phyloP scores from a whole-genome alignment of 2,797 vertebrate species.

The Syngnathus rostellatus region DNA sequence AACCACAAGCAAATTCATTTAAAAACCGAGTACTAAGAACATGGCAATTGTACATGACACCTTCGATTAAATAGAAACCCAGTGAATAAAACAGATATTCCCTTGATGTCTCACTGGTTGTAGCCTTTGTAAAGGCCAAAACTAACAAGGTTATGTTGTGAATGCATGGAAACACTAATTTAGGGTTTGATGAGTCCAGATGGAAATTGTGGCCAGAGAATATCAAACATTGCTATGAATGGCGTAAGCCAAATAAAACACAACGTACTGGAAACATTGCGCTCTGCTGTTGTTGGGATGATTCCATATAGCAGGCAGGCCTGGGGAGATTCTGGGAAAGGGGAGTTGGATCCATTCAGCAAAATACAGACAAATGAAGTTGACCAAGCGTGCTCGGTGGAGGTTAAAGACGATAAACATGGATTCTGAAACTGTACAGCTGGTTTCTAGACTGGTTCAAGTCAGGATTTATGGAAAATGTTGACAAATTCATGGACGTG shows the following conservation, averaged over 20 bases:
- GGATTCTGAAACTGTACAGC: conserved; percentile 12
- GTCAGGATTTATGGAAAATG: conserved; percentile 10
- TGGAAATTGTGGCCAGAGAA: background rate
- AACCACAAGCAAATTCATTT: no score
- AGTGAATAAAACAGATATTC: background rate
- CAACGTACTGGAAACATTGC: background rate
- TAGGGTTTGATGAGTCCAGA: background rate
- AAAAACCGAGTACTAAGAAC: background rate
- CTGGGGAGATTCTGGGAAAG: background rate
- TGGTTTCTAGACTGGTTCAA: conserved; percentile 25
- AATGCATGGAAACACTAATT: conserved; percentile 1
- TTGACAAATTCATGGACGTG: background rate
- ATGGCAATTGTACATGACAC: background rate
- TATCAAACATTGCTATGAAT: background rate
- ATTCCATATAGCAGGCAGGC: conserved; percentile 7
- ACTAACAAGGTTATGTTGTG: conserved; percentile 2
- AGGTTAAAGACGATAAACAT: conserved; percentile 19
- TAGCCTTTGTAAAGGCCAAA: background rate
- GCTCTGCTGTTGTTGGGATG: conserved; percentile 1
- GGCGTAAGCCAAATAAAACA: conserved; percentile 1
- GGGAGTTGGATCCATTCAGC: conserved; percentile 12
- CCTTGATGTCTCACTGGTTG: background rate
- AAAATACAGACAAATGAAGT: conserved; percentile 9
- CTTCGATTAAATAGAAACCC: background rate
- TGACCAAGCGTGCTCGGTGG: conserved; percentile 2